Conservation (phyloP, 2,888 invertebrate species). For the Athrips mouffetella region DNA sequence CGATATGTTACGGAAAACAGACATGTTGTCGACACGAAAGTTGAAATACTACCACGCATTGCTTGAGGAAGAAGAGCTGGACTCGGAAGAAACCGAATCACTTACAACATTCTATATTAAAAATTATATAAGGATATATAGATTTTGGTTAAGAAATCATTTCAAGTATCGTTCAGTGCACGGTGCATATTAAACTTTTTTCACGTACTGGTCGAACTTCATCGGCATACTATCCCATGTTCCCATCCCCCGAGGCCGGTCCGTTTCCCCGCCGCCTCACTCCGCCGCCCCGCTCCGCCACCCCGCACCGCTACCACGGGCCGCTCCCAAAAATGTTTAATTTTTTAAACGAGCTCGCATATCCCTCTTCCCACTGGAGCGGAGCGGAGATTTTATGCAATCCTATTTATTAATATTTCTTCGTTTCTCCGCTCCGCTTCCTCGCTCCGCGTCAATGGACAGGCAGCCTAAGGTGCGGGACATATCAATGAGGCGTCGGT, state of each 20-base stretch:
- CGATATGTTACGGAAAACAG: constrained; percentile 15
- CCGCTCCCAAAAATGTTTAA: constrained; percentile 17
- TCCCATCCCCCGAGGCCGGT: constrained; percentile 18
- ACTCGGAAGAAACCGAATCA: constrained; percentile 14
- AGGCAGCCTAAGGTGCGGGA: too few relatives aligned
- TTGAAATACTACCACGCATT: constrained; percentile 3
- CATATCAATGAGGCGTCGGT: too few relatives aligned
- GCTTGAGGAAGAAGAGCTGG: too few relatives aligned
- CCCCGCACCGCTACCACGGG: too few relatives aligned
- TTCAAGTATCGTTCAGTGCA: constrained; percentile 22
- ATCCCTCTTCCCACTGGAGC: not conserved
- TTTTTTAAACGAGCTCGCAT: constrained; percentile 1
- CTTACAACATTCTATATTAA: constrained; percentile 10
- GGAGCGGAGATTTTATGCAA: too few relatives aligned
- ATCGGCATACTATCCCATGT: constrained; percentile 2
- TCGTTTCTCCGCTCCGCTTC: too few relatives aligned
- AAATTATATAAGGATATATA: constrained; percentile 18
- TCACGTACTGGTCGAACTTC: constrained; percentile 2
- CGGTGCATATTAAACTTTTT: constrained; percentile 26
- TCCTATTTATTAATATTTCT: too few relatives aligned
- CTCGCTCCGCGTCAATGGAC: too few relatives aligned
- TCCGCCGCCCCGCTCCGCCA: too few relatives aligned
- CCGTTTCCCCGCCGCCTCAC: too few relatives aligned
- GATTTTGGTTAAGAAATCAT: constrained; percentile 24
- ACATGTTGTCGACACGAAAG: constrained; percentile 15